Evolutionary conservation across 2,888 invertebrate genomes (phyloP).

Genomic region (Synanthedon formicaeformis): DNA sequence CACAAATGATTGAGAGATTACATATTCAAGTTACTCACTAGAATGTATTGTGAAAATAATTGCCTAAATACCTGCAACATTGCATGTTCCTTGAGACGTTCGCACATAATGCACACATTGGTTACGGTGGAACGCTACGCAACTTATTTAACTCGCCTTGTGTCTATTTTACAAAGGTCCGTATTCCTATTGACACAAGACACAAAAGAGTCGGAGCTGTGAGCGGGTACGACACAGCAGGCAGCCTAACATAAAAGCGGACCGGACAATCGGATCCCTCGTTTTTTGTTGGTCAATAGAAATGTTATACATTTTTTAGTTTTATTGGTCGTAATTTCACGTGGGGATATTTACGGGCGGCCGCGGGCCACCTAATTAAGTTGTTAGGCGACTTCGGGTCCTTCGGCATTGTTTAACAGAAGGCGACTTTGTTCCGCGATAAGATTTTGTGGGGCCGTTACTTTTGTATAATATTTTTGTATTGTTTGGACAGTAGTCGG

Average conservation of each 20-base stretch:
- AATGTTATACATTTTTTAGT: constrained; percentile 68
- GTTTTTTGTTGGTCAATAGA: constrained; percentile 67
- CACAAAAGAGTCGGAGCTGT: not conserved
- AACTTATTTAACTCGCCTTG: not conserved
- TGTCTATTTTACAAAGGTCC: not conserved
- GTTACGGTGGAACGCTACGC: constrained; percentile 14
- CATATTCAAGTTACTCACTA: not conserved
- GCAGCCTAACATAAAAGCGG: constrained; percentile 60
- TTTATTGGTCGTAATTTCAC: constrained; percentile 69
- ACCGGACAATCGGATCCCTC: constrained; percentile 58
- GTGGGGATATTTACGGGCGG: constrained; percentile 66
- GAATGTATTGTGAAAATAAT: constrained; percentile 2
- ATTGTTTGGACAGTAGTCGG: constrained; percentile 54
- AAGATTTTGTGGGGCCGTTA: constrained; percentile 40
- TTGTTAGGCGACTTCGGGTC: constrained; percentile 58
- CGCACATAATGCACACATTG: constrained; percentile 31
- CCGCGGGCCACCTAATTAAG: constrained; percentile 67
- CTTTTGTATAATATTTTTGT: constrained; percentile 29
- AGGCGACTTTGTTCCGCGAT: constrained; percentile 46
- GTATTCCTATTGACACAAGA: not conserved
- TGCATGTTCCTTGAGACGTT: constrained; percentile 22
- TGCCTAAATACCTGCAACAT: constrained; percentile 16
- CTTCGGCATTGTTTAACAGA: constrained; percentile 58
- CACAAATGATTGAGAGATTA: not conserved
- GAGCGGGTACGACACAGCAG: constrained; percentile 35